Base-by-base conservation (phyloP, 2,888 invertebrate genomes). In the Metallyticus violacea region DNA sequence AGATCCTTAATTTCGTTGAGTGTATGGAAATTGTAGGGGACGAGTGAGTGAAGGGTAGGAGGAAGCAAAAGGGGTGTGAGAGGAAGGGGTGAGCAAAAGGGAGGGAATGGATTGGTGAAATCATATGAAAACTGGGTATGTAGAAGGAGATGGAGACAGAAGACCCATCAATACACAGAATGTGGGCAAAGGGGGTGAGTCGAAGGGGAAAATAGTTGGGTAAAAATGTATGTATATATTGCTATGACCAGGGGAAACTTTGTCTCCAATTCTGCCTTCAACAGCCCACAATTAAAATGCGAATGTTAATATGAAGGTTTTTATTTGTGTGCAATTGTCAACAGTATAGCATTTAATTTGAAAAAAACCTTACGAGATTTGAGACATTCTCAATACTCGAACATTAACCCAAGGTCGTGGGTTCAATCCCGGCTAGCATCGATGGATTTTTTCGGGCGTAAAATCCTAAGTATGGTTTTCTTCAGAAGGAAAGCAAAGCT, bases 1-100 rank as follows among this genome's bases (percentile, higher is more conserved):
- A 81, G 78, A 82, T 86, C 86, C 86, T 82, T 86, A 86, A 86
- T 86, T 86, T 86, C 86, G 86, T 86, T 82, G 86, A 86, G 86
- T 86, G 86, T 86, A 86, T 86, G 86, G 86, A 82, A 86, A 86
- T 86, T 85, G 28, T 79, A 26, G 76, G 77, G 85, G 85, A 77
- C 27, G 79, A 26, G 26, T 27, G 79, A 26, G 27, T 79, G 79
- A 79, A 27, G 79, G 26, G 30, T n/a, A 26, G 30, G 26, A 62
- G 40, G 40, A 62, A 62, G 79, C 26, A 9, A 27, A 27, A n/a
- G 79, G 26, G 79, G 78, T 26, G 78, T 77, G 40, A 83, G 83
- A 77, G 83, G 77, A 83, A 83, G 83, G 83, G 83, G 83, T 77
- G 83, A 77, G 27, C 28, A 28, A 27, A 62, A 62, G 40, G 83